A percentile compares a stretch with the other conserved stretches of the same genome.
These are phyloP conservation scores for Pterobdella sp. DNA, from an alignment of 2,888 invertebrate species.

Conservation along the genomic window DNA sequence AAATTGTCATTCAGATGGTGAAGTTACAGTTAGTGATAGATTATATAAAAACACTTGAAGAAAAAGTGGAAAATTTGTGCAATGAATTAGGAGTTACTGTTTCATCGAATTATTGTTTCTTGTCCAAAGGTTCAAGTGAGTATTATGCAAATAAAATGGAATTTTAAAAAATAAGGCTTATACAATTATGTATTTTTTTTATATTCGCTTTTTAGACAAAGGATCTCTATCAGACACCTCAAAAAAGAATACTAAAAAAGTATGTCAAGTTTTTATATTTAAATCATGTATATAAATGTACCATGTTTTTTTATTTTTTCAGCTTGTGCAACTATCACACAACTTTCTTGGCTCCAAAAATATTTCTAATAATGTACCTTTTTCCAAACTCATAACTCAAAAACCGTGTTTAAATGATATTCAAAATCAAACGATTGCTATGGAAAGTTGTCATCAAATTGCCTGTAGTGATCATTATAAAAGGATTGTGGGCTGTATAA, in stretches of 20 bases:
- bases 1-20: background rate
- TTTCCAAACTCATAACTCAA: too few relatives aligned
- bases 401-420: too few relatives aligned
- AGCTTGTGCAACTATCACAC: too few relatives aligned
- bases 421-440: too few relatives aligned
- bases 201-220: background rate
- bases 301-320: background rate
- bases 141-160: too few relatives aligned
- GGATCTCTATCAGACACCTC: background rate
- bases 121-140: background rate
- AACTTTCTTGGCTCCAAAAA: too few relatives aligned
- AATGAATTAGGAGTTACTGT: background rate
- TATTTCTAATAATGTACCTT: too few relatives aligned
- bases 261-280: background rate
- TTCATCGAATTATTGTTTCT: background rate
- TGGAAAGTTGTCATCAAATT: too few relatives aligned
- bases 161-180: background rate
- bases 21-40: slow-evolving; percentile 3
- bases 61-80: background rate
- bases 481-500: too few relatives aligned
- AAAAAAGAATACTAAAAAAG: background rate
- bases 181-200: background rate
- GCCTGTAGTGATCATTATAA: too few relatives aligned
- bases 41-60: slow-evolving; percentile 10
- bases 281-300: background rate